Base-by-base conservation (phyloP, 2,113 vertebrate genomes). In the Numida meleagris region DNA sequence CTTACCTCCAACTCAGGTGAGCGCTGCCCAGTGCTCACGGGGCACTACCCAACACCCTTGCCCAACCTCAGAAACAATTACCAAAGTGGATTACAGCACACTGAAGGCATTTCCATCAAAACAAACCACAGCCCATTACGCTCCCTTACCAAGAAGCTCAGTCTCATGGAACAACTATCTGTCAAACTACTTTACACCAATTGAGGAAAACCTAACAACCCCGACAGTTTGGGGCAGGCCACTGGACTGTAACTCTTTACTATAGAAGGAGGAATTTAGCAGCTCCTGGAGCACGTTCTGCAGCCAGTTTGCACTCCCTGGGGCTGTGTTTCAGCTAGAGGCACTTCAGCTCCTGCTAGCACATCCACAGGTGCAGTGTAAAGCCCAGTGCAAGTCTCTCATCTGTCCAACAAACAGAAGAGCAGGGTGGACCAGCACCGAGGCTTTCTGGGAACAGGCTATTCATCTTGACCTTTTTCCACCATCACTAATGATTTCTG, bases 401-500 rank as follows among this genome's bases (percentile, higher is more conserved):
- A 10, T 8, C 33, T 24, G 9, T 2, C n/a, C 66, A 42, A 21
- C 8, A 50, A 34, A 63, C 9, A 66, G 15, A 33, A 45, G 36
- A 46, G 75, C 15, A 23, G 46, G 59, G 62, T 4, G 59, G 33
- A 59, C 27, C 79, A 38, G 62, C 18, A 33, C 2, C 50, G 20
- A 83, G 71, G 59, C 72, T 87, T 82, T 71, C 74, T 71, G 96
- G 87, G 90, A 86, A 46, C 13, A 36, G 12, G 31, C 11, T 14
- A 16, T 57, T 75, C 51, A 45, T 36, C 72, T 31, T 6, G 19
- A 90, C 87, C 89, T 91, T 68, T 83, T 71, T 84, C 51, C 62
- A 96, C 57, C 29, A 82, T n/a, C 82, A 85, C 77, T 82, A 73
- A 85, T 4, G 19, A 88, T 73, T 95, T 73, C 90, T 95, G 74